Base-by-base conservation (phyloP, 2,888 invertebrate genomes). In the Eupithecia insigniata region DNA sequence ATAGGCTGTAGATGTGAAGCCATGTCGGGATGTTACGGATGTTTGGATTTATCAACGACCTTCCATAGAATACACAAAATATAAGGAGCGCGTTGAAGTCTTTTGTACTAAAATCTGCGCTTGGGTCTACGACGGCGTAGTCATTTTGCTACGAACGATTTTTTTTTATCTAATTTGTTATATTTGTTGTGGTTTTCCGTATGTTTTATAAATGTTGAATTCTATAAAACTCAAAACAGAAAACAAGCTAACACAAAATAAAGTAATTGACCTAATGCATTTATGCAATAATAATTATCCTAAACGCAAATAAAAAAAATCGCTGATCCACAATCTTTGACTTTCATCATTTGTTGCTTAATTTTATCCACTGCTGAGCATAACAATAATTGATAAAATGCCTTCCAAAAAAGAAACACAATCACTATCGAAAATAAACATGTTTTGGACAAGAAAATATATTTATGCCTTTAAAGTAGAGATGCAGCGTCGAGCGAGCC, bases 81-180 rank as follows among this genome's bases (percentile, higher is more conserved):
- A n/a, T 28, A 30, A 51, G 12, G 16, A 66, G 46, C 34, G 60
- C 70, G 70, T 70, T 66, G 26, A 61, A 60, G 46, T 70, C 70
- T 70, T 70, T 58, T 71, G 34, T 62, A 28, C 18, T 30, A 12
- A 61, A 51, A 39, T n/a, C 32, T 32, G 18, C n/a, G 39, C 10
- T 3, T 8, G 26, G 34, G 5, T 62, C 18, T 18, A 51, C 12
- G 22, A 1, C 46, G 46, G n/a, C 46, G 51, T 51, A 51, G 22
- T 4, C 22, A 51, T 51, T 22, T 51, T 22, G 22, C 22, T 22
- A 51, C 51, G 22, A 51, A 51, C 18, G 2, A 18, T 22, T 22
- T 26, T 22, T n/a, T 26, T 55, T 55, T 1, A 10, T 51, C 0
- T 10, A 51, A 51, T 51, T 22, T 55, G 12, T 55, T 3, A 28